Base-by-base conservation (phyloP, 1,140 invertebrate genomes). In the Bombus waltoni region DNA sequence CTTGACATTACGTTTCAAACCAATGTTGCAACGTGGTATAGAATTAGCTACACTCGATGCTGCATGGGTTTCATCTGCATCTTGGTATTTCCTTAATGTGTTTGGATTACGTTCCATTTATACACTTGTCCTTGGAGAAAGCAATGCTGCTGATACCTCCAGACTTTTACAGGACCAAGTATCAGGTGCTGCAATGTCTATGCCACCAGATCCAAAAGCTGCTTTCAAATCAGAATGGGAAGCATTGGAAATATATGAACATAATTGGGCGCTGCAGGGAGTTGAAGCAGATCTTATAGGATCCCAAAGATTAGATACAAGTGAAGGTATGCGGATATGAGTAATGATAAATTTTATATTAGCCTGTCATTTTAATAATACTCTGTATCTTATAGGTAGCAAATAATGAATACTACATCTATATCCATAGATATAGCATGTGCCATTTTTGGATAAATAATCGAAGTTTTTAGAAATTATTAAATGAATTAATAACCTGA, bases 141-240 rank as follows among this genome's bases (percentile, higher is more conserved):
- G 99, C 94, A 99, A 99, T 96, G 98, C 99, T 92, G 99, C 99
- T 10, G 99, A 99, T 95, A 98, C 99, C 92, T 98, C 98, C 0
- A 97, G 98, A 92, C 97, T 98, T n/a, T 98, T 99, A 97, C 99
- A 99, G 93, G 99, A 99, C 93, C 99, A 99, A 95, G 99, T 99
- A 97, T 98, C 98, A 1, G 99, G 98, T 13, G 98, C 98, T 6
- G 99, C 99, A 0, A 98, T 99, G 97, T 98, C 98, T 3, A 99
- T 99, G 97, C 99, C 99, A 8, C 98, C 97, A 70, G 99, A 99
- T 96, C 98, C 99, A 10, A 99, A 99, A 95, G 98, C 98, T 73
- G 99, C 99, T 2, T 99, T 99, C 94, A 99, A 99, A 95, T 98
- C 99, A 1, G 99, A 99, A 95, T 99, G 99, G 99, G 99, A 99